Base-by-base conservation (phyloP, 2,888 invertebrate genomes). In the Polydrusus pterygomalis region DNA sequence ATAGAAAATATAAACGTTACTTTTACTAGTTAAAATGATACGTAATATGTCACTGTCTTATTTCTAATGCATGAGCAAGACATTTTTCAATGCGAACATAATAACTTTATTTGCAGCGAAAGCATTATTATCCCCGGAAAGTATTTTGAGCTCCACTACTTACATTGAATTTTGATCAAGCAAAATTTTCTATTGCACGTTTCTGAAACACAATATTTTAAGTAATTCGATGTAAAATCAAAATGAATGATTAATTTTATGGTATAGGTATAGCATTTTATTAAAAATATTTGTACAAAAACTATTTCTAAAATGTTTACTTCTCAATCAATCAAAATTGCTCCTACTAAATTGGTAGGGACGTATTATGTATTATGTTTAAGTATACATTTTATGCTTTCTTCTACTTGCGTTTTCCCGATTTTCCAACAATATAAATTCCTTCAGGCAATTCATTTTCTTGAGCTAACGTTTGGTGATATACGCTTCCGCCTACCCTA, bases 391-490 rank as follows among this genome's bases (percentile, higher is more conserved):
- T n/a, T n/a, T n/a, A n/a, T n/a, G n/a, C n/a, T n/a, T n/a, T 25
- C 38, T 13, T 58, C 15, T 17, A 56, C 18, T 65, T 64, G 40
- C 62, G 45, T 38, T 63, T 71, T 5, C 68, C 60, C 15, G 76
- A 30, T 65, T 74, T 77, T 30, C 74, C 74, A 30, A 77, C 71
- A 25, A 77, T 77, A 49, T 77, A 77, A 30, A 77, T 77, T 17
- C 77, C 77, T 69, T 77, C 77, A 1, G 77, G 77, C 40, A 77
- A 30, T 15, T 77, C 71, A 49, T 77, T 58, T 67, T 77, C 77
- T 25, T 74, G 73, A n/a, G 74, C 77, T 40, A 77, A 38, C 7
- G 70, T 73, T 51, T 77, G 69, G 25, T 73, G 63, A 20, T 65
- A 65, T 6, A 20, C 51, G 18, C 45, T 47, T 25, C 69, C 69